Base-by-base conservation (phyloP, 2,113 vertebrate genomes). In the Peromyscus californicus region DNA sequence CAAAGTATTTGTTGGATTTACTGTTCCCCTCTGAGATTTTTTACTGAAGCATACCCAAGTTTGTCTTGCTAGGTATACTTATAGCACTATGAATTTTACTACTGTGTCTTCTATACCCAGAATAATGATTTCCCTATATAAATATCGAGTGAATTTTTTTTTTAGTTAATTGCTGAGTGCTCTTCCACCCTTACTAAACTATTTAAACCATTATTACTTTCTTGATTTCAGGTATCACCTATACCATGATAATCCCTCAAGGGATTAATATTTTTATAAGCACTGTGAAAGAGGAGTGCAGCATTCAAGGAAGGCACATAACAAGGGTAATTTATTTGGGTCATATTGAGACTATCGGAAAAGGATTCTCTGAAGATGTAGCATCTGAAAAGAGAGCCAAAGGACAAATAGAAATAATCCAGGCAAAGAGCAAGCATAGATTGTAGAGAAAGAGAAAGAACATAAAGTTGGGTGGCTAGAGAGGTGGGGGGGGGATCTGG, bases 261-360 rank as follows among this genome's bases (percentile, higher is more conserved):
- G 78, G 93, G 76, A 39, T 91, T 95, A 91, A 94, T 93, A 72
- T 26, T 65, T 13, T 89, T 65, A 67, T 85, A 93, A 85, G 67
- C 42, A 48, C 19, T 80, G 17, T 65, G n/a, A 95, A 83, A 74
- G 17, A 89, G 94, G 94, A 94, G 24, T 61, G 21, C 8, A 79
- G 13, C 22, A 3, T 67, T 16, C 51, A 92, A 65, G 48, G 48
- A 94, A 67, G 36, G 15, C n/a, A 80, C 87, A 88, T 54, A 95
- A 42, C 6, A 93, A 93, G 1, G n/a, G 0, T 91, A 96, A 5
- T 45, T 94, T 79, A 88, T 90, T 92, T 94, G 36, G 7, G 70
- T 72, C 90, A n/a, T 48, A 5, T 57, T 88, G 21, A 45, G 16
- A 76, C 57, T 93, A 85, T 78, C 21, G 92, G 21, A 95, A 59